Evolutionary conservation across 92 coral and sea anemone species (phyloP).

Genomic region (Palythoa grandiflora): DNA sequence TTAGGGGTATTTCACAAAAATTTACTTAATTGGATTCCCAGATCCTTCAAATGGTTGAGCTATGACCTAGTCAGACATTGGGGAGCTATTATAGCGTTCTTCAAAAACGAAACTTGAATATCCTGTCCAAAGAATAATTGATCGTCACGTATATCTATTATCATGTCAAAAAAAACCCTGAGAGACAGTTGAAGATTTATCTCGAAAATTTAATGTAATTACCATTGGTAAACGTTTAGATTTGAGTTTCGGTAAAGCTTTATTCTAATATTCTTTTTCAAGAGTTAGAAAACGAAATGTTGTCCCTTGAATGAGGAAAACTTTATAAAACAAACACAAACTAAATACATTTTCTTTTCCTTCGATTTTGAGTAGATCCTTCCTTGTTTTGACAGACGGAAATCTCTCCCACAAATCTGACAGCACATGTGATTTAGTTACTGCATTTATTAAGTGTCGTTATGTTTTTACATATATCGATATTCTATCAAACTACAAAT

Average conservation of each 20-base stretch:
- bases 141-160: constrained; percentile 11
- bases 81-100: constrained; percentile 36
- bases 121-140: constrained; percentile 29
- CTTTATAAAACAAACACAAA: constrained; percentile 6
- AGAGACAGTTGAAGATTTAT: not conserved
- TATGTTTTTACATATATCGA: constrained; percentile 38
- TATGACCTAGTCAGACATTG: constrained; percentile 27
- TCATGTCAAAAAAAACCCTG: not conserved
- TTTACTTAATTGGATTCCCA: constrained; percentile 35
- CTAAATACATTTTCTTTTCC: constrained; percentile 22
- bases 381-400: constrained; percentile 40
- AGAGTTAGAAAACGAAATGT: not conserved
- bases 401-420: constrained; percentile 36
- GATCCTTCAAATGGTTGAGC: constrained; percentile 24
- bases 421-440: constrained; percentile 31
- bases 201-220: not conserved
- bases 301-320: not conserved
- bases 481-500: constrained; percentile 40
- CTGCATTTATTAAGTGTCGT: constrained; percentile 33
- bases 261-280: not conserved
- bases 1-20: not conserved
- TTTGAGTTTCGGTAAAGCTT: not conserved
- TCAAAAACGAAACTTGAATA: constrained; percentile 37
- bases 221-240: not conserved
- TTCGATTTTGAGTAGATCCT: not conserved